Evolutionary conservation across 1,140 invertebrate species (phyloP).

Genomic region (Achroia grisella): DNA sequence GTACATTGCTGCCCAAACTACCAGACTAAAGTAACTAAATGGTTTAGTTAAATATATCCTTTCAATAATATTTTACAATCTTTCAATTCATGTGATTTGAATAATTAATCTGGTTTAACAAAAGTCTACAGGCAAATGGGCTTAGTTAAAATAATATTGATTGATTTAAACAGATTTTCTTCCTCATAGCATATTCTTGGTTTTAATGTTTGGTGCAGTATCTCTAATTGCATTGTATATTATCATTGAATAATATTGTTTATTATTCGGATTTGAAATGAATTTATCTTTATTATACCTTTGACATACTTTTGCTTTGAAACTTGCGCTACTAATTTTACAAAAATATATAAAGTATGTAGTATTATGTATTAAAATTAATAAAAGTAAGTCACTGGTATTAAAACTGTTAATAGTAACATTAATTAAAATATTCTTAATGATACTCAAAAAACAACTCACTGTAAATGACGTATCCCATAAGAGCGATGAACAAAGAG

Average conservation of each 20-base stretch:
- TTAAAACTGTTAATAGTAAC: slow-evolving; percentile 26
- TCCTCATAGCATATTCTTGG: slow-evolving; percentile 61
- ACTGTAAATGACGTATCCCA: slow-evolving; percentile 46
- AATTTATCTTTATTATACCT: slow-evolving; percentile 29
- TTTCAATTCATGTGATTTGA: slow-evolving; percentile 30
- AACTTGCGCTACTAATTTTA: no score
- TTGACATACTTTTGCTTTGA: slow-evolving; percentile 13
- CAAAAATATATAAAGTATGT: not conserved
- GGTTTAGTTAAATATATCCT: slow-evolving; percentile 19
- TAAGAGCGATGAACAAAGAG: slow-evolving; percentile 36
- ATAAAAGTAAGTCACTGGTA: slow-evolving; percentile 37
- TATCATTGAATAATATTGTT: slow-evolving; percentile 61
- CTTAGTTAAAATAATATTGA: slow-evolving; percentile 53
- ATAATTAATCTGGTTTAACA: slow-evolving; percentile 41
- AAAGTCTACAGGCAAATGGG: slow-evolving; percentile 58
- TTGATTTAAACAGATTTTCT: slow-evolving; percentile 47
- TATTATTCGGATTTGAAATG: slow-evolving; percentile 39
- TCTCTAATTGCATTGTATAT: slow-evolving; percentile 71
- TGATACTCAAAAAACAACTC: slow-evolving; percentile 71
- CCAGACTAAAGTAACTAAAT: slow-evolving; percentile 48
- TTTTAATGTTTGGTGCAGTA: slow-evolving; percentile 71
- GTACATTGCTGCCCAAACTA: slow-evolving; percentile 59
- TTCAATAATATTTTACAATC: slow-evolving; percentile 25
- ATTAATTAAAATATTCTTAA: slow-evolving; percentile 43
- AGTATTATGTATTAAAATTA: not conserved